phyloP scores from a whole-genome alignment of 1,140 invertebrate genomes.

The Cydia splendana region DNA sequence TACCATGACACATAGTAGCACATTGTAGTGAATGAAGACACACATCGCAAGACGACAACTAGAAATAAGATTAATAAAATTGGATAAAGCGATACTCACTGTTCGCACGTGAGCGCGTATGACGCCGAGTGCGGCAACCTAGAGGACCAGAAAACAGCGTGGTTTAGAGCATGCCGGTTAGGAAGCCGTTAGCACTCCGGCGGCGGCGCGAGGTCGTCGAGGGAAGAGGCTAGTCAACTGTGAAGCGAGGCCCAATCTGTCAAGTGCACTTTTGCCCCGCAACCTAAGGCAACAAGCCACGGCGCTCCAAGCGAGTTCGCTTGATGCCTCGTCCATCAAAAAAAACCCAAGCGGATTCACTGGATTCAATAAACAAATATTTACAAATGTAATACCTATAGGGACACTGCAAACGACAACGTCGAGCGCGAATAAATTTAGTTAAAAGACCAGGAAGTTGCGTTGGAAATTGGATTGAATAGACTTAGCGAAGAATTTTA shows the following conservation, averaged over 20 bases:
- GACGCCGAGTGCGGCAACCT: constrained; percentile 76
- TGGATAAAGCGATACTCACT: constrained; percentile 77
- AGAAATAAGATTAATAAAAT: constrained; percentile 48
- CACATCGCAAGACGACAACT: constrained; percentile 14
- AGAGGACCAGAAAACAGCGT: constrained; percentile 68
- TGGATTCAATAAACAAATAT: no score
- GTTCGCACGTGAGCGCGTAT: constrained; percentile 78
- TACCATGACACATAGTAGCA: not conserved
- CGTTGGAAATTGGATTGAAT: no score
- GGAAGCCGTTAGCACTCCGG: constrained; percentile 55
- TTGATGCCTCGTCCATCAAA: not conserved
- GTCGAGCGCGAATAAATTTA: no score
- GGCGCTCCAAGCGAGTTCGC: not conserved
- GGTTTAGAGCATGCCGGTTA: constrained; percentile 77
- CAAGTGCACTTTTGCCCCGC: not conserved
- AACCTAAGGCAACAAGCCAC: not conserved
- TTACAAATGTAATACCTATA: no score
- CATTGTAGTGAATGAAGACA: not conserved
- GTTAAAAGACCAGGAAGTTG: no score
- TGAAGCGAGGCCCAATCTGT: not conserved
- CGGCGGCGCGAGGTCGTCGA: not conserved
- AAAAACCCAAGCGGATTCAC: not conserved
- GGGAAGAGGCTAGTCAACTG: not conserved
- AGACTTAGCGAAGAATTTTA: no score
- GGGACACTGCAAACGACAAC: no score